Percentiles rank a stretch among this genome's conserved stretches.
phyloP scores from a whole-genome alignment of 2,113 vertebrate genomes.

The Halichoeres trimaculatus region DNA sequence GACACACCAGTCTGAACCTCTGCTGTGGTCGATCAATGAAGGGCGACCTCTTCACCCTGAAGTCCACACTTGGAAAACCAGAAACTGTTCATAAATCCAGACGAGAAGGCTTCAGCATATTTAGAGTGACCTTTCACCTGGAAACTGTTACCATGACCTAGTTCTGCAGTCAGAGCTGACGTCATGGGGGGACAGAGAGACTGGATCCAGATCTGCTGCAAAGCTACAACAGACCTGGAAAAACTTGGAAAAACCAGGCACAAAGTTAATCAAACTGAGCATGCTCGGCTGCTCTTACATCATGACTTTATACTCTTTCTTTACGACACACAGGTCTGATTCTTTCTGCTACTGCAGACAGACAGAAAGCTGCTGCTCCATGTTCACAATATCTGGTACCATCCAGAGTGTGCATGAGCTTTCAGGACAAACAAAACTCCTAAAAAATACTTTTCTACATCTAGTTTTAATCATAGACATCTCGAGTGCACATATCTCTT shows the following conservation, averaged over 20 bases:
- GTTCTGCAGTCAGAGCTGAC: slow-evolving; percentile 7
- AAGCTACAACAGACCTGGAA: not conserved
- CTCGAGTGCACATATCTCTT: not conserved
- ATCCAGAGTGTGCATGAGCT: too few relatives aligned
- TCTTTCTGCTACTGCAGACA: not conserved
- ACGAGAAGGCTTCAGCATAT: not conserved
- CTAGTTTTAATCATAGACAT: too few relatives aligned
- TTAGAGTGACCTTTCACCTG: not conserved
- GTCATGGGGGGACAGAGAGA: slow-evolving; percentile 9
- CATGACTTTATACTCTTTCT: not conserved
- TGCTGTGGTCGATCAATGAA: not conserved
- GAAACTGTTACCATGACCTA: not conserved
- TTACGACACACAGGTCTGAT: not conserved
- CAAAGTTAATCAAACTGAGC: not conserved
- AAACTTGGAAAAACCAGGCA: too few relatives aligned
- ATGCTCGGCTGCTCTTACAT: too few relatives aligned
- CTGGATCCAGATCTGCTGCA: not conserved
- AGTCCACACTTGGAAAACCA: not conserved
- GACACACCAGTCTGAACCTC: not conserved
- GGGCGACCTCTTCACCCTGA: not conserved
- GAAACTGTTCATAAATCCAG: not conserved
- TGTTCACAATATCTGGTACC: not conserved
- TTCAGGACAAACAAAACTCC: too few relatives aligned
- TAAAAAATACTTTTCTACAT: too few relatives aligned
- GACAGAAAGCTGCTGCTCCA: not conserved